phyloP scores from a whole-genome alignment of 2,797 vertebrate genomes.

The Silurus lanzhouensis region DNA sequence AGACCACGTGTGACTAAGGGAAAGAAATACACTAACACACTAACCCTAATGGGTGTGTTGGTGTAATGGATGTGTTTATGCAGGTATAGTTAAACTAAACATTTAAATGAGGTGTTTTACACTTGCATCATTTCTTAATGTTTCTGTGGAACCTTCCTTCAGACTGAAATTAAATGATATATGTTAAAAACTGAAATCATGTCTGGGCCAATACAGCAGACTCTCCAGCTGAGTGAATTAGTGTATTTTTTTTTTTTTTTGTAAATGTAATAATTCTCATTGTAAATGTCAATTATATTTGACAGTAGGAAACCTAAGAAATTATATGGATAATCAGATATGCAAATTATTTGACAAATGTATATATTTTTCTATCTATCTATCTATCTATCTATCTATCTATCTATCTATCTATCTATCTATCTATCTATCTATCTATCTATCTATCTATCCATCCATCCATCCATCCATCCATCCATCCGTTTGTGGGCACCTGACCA shows the following conservation, averaged over 20 bases:
- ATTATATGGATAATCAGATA: not conserved
- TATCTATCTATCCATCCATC: no score
- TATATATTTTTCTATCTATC: no score
- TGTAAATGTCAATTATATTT: not conserved
- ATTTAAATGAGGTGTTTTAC: not conserved
- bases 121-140: not conserved
- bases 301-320: not conserved
- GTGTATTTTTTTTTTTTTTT: not conserved
- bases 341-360: no score
- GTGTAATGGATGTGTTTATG: not conserved
- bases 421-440: no score
- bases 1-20: conserved; percentile 62
- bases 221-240: not conserved
- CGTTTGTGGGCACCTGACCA: no score
- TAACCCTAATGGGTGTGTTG: not conserved
- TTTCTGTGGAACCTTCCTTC: not conserved
- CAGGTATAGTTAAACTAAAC: no score
- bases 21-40: not conserved
- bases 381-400: no score
- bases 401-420: no score
- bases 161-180: not conserved
- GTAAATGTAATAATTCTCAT: not conserved
- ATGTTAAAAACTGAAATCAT: not conserved
- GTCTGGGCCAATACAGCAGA: not conserved
- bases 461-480: no score